These are phyloP conservation scores for Tenebrosternarchus preto DNA, from an alignment of 2,113 vertebrate genomes.

Conservation along the genomic window DNA sequence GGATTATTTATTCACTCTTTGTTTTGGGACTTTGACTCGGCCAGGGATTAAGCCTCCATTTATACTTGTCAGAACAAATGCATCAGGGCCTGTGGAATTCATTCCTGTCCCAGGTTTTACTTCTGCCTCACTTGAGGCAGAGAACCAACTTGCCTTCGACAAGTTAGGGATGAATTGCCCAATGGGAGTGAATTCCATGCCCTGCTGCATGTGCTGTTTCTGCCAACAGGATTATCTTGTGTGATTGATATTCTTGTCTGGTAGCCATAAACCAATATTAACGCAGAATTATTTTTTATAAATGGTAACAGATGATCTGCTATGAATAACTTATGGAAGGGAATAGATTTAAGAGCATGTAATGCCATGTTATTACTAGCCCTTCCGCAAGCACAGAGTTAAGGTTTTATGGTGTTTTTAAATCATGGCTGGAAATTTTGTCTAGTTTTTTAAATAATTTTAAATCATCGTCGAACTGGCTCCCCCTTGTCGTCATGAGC, in stretches of 20 bases:
- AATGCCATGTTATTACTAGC: background rate
- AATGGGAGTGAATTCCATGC: constrained; percentile 40
- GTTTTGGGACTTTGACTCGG: constrained; percentile 36
- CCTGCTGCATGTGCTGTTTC: constrained; percentile 19
- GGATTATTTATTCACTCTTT: constrained; percentile 60
- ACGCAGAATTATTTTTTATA: constrained; percentile 31
- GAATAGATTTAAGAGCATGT: background rate
- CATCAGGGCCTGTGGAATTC: constrained; percentile 51
- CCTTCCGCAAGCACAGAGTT: background rate
- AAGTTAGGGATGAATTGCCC: constrained; percentile 28
- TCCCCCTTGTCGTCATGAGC: too few relatives aligned
- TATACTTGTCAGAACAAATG: constrained; percentile 47
- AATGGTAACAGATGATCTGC: constrained; percentile 23
- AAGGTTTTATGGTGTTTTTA: background rate
- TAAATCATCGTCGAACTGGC: background rate
- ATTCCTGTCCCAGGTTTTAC: constrained; percentile 1
- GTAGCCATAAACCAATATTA: constrained; percentile 24
- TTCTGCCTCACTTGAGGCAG: background rate
- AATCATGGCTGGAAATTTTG: background rate
- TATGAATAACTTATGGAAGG: constrained; percentile 6
- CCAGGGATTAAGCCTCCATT: constrained; percentile 46
- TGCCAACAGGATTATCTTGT: background rate
- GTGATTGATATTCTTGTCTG: constrained; percentile 35
- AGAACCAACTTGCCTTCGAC: constrained; percentile 24
- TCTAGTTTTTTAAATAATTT: background rate